phyloP scores from a whole-genome alignment of 2,888 invertebrate species.

The Drosophila mulleri region DNA sequence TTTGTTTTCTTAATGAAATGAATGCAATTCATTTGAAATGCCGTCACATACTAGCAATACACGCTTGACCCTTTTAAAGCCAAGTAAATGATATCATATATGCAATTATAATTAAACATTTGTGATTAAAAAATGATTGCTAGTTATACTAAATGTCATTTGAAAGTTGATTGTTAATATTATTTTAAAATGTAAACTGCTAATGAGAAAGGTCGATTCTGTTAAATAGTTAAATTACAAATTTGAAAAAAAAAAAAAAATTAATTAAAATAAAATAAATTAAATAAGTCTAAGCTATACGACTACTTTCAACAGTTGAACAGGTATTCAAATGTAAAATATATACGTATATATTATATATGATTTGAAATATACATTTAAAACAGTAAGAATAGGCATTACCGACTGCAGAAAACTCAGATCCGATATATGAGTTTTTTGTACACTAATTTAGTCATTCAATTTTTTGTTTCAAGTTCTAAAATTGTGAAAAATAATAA shows the following conservation, averaged over 20 bases:
- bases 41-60: conserved; percentile 33
- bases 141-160: background rate
- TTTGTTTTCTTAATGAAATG: conserved; percentile 35
- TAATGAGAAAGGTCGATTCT: background rate
- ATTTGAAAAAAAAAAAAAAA: background rate
- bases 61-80: conserved; percentile 31
- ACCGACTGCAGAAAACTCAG: too few relatives aligned
- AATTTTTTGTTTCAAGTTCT: too few relatives aligned
- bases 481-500: too few relatives aligned
- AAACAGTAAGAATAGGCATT: too few relatives aligned
- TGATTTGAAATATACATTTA: too few relatives aligned
- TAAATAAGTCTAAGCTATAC: too few relatives aligned
- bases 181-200: background rate
- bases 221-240: background rate
- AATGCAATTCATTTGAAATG: conserved; percentile 43
- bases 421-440: too few relatives aligned
- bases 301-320: too few relatives aligned
- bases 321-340: too few relatives aligned
- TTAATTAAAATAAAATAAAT: too few relatives aligned
- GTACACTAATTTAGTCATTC: too few relatives aligned
- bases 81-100: conserved; percentile 10
- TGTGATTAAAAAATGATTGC: background rate
- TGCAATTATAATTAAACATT: conserved; percentile 18
- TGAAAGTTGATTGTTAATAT: conserved; percentile 4
- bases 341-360: too few relatives aligned